phyloP scores from a whole-genome alignment of 2,797 vertebrate species.

The Sphaeramia orbicularis region DNA sequence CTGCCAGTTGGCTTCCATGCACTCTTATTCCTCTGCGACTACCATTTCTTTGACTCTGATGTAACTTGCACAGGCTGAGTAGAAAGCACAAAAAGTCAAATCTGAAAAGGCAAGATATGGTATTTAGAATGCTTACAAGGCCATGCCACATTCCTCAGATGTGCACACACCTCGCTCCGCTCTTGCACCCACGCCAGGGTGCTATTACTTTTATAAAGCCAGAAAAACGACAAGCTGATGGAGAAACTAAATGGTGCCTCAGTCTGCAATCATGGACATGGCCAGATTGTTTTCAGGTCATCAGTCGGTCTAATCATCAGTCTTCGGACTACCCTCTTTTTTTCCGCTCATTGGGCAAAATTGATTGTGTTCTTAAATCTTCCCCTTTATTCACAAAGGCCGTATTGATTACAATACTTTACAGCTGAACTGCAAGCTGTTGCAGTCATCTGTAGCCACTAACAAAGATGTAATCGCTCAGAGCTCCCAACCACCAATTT shows the following conservation, averaged over 20 bases:
- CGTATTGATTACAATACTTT: constrained; percentile 76
- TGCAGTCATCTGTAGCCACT: constrained; percentile 66
- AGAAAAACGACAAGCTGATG: constrained; percentile 36
- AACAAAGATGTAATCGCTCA: constrained; percentile 81
- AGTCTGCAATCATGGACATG: constrained; percentile 53
- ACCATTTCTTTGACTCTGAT: constrained; percentile 40
- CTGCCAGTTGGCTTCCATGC: not conserved
- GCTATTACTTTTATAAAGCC: constrained; percentile 55
- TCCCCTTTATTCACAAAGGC: constrained; percentile 70
- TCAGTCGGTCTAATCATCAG: constrained; percentile 70
- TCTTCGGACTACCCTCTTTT: constrained; percentile 45
- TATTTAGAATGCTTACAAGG: constrained; percentile 48
- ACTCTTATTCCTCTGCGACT: constrained; percentile 22
- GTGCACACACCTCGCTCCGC: constrained; percentile 43
- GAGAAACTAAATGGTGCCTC: constrained; percentile 54
- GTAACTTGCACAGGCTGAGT: constrained; percentile 24
- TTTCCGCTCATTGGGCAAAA: constrained; percentile 66
- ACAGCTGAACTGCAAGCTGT: constrained; percentile 63
- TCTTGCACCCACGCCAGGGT: constrained; percentile 39
- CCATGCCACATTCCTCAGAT: constrained; percentile 54
- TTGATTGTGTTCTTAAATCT: constrained; percentile 77
- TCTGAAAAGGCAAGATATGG: constrained; percentile 37
- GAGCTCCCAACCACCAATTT: constrained; percentile 78
- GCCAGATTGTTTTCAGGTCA: constrained; percentile 77
- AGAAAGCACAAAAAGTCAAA: constrained; percentile 31